phyloP scores from a whole-genome alignment of 1,140 invertebrate species.

The Procambarus clarkii region DNA sequence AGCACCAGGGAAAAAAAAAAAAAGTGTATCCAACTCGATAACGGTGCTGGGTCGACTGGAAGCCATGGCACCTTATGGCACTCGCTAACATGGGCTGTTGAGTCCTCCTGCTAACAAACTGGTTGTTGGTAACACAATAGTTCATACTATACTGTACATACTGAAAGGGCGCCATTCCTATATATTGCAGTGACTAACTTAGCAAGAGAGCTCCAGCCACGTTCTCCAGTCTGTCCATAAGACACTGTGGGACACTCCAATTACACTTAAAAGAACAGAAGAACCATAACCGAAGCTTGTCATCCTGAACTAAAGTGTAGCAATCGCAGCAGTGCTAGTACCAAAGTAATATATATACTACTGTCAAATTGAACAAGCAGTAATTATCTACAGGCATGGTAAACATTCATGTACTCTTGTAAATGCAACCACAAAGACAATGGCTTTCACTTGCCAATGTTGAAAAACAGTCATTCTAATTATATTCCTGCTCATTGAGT shows the following conservation, averaged over 20 bases:
- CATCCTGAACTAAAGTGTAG: constrained; percentile 51
- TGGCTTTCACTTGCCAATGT: constrained; percentile 37
- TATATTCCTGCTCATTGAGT: background rate
- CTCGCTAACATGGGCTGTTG: constrained; percentile 35
- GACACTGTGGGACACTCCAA: constrained; percentile 27
- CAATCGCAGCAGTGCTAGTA: constrained; percentile 32
- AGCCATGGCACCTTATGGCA: constrained; percentile 50
- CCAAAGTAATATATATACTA: constrained; percentile 12
- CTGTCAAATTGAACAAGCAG: constrained; percentile 4
- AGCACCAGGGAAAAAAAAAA: constrained; percentile 33
- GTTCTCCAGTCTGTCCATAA: constrained; percentile 32
- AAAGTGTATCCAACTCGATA: constrained; percentile 24
- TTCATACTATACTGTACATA: background rate
- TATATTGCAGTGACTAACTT: constrained; percentile 4
- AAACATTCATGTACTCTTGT: constrained; percentile 17
- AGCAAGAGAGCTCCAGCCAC: constrained; percentile 15
- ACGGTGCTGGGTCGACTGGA: constrained; percentile 35
- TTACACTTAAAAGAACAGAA: constrained; percentile 58
- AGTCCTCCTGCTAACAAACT: constrained; percentile 25
- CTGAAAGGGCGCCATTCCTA: constrained; percentile 1
- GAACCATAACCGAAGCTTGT: constrained; percentile 59
- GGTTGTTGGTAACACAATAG: constrained; percentile 2
- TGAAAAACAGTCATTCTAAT: constrained; percentile 17
- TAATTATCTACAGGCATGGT: constrained; percentile 11
- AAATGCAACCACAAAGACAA: constrained; percentile 44